Evolutionary conservation across 2,113 vertebrate genomes (phyloP).

Genomic region (Malaclemys terrapin): DNA sequence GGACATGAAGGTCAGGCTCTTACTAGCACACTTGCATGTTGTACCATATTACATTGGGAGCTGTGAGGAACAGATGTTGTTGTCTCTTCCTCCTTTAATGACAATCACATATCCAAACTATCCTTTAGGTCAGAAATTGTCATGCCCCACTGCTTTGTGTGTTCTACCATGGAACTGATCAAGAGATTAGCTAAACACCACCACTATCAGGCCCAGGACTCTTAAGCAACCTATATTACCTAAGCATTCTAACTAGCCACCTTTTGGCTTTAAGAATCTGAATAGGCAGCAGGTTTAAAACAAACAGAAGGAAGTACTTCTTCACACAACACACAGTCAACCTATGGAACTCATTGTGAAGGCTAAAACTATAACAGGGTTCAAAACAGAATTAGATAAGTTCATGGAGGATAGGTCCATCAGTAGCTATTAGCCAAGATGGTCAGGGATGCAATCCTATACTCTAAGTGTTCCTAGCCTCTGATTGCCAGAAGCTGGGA

Average conservation of each 20-base stretch:
- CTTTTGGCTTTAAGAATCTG: not conserved
- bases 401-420: too few relatives aligned
- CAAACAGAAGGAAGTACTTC: too few relatives aligned
- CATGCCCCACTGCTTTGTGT: not conserved
- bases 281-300: too few relatives aligned
- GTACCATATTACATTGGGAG: not conserved
- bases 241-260: not conserved
- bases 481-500: too few relatives aligned
- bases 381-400: too few relatives aligned
- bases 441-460: too few relatives aligned
- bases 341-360: too few relatives aligned
- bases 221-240: not conserved
- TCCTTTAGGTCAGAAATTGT: not conserved
- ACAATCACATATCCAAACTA: not conserved
- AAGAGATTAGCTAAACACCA: not conserved
- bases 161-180: accelerated
- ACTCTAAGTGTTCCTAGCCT: too few relatives aligned
- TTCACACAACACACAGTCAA: too few relatives aligned
- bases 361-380: too few relatives aligned
- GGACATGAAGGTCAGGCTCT: not conserved
- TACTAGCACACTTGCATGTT: not conserved
- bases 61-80: not conserved
- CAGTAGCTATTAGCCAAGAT: too few relatives aligned
- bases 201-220: not conserved
- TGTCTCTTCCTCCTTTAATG: not conserved